Evolutionary conservation across 2,797 vertebrate genomes (phyloP).

Genomic region (Ibycter americanus): DNA sequence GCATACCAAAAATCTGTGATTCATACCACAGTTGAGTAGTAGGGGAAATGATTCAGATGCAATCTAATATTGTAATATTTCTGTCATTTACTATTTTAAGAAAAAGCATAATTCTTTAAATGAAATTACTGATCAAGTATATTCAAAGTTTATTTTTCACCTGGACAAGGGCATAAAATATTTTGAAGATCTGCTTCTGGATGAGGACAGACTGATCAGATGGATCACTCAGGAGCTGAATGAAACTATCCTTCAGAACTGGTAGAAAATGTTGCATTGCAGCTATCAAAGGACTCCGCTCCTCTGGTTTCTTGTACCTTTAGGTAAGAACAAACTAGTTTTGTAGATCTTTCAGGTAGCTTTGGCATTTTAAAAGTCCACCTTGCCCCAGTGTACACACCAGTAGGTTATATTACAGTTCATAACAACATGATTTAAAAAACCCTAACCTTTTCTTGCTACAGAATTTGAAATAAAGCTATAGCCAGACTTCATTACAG

Average conservation of each 20-base stretch:
- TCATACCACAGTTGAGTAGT: background rate
- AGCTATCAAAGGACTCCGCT: constrained; percentile 92
- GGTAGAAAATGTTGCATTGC: constrained; percentile 99
- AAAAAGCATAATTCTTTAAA: background rate
- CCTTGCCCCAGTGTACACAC: background rate
- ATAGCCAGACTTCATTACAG: background rate
- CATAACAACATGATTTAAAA: background rate
- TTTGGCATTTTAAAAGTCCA: background rate
- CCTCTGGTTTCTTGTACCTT: constrained; percentile 98
- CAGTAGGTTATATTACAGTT: background rate
- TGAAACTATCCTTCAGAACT: constrained; percentile 95
- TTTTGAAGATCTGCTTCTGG: constrained; percentile 99
- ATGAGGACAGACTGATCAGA: constrained; percentile 96
- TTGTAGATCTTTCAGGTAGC: constrained; percentile 18
- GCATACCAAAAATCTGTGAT: background rate
- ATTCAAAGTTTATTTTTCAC: constrained; percentile 68
- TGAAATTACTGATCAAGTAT: background rate
- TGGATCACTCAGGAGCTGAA: constrained; percentile 91
- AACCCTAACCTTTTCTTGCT: background rate
- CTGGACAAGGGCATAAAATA: constrained; percentile 99
- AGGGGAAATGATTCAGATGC: background rate
- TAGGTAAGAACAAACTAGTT: constrained; percentile 48
- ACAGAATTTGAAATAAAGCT: background rate
- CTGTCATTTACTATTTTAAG: background rate
- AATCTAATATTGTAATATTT: background rate